Evolutionary conservation across 2,888 invertebrate species (phyloP).

Genomic region (Nephrotoma flavescens): DNA sequence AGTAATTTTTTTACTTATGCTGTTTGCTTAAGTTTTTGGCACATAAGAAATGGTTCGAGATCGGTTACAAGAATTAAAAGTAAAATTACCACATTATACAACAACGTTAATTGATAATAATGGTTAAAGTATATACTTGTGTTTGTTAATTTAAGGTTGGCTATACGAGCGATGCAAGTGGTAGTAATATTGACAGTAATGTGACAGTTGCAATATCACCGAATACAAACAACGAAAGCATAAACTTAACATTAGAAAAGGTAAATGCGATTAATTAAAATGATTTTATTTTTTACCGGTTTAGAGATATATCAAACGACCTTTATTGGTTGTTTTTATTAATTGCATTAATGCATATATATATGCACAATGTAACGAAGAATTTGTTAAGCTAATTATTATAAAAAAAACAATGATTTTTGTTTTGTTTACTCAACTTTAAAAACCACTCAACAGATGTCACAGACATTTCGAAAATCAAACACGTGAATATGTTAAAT

Average conservation of each 20-base stretch:
- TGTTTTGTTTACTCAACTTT: not conserved
- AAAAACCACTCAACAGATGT: not conserved
- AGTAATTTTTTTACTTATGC: not conserved
- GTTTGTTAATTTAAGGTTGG: not conserved
- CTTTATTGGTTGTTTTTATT: not conserved
- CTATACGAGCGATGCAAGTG: not conserved
- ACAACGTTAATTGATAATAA: not conserved
- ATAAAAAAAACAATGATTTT: not conserved
- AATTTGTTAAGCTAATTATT: not conserved
- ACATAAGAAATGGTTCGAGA: not conserved
- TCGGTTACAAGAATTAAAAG: not conserved
- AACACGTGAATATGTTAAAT: not conserved
- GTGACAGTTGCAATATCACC: not conserved
- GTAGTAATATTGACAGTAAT: not conserved
- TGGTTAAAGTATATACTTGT: not conserved
- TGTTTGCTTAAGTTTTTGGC: not conserved
- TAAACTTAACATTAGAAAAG: not conserved
- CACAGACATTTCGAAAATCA: not conserved
- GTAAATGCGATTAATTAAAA: not conserved
- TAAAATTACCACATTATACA: not conserved
- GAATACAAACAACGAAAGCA: not conserved
- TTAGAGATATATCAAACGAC: not conserved
- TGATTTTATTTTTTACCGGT: not conserved
- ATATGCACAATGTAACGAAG: not conserved
- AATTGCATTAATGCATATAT: not conserved